A percentile compares a stretch with the other conserved stretches of the same genome.
Evolutionary conservation across 2,113 vertebrate species (phyloP).

Genomic region (Callipepla squamata): DNA sequence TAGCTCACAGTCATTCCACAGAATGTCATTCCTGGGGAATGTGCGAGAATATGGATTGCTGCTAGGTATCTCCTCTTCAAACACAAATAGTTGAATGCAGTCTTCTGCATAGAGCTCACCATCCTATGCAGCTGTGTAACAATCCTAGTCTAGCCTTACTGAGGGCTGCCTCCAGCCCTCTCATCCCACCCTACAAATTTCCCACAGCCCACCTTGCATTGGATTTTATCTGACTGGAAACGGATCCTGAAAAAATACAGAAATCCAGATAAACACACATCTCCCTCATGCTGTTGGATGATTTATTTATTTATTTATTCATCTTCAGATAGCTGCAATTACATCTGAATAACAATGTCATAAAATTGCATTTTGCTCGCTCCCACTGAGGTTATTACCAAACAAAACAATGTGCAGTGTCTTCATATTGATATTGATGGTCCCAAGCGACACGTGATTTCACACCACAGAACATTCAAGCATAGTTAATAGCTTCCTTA

Average conservation of each 20-base stretch:
- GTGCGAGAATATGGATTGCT: fast-evolving
- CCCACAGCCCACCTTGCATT: background rate
- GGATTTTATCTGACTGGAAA: background rate
- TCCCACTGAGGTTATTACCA: background rate
- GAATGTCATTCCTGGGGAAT: background rate
- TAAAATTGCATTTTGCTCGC: background rate
- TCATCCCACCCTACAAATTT: background rate
- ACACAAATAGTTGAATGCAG: background rate
- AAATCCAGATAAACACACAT: background rate
- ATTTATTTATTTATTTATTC: background rate
- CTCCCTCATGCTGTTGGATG: background rate
- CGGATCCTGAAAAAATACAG: background rate
- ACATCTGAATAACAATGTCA: background rate
- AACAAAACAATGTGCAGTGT: background rate
- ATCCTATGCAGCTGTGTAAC: background rate
- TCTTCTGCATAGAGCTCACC: background rate
- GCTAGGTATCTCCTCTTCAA: background rate
- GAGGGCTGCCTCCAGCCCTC: background rate
- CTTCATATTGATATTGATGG: background rate
- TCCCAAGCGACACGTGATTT: background rate
- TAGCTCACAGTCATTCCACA: background rate
- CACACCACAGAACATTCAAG: background rate
- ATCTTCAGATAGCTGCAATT: background rate
- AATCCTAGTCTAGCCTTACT: background rate
- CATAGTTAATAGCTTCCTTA: background rate